Conservation (phyloP, 2,888 invertebrate genomes). For the Drosophila nr. medialis region DNA sequence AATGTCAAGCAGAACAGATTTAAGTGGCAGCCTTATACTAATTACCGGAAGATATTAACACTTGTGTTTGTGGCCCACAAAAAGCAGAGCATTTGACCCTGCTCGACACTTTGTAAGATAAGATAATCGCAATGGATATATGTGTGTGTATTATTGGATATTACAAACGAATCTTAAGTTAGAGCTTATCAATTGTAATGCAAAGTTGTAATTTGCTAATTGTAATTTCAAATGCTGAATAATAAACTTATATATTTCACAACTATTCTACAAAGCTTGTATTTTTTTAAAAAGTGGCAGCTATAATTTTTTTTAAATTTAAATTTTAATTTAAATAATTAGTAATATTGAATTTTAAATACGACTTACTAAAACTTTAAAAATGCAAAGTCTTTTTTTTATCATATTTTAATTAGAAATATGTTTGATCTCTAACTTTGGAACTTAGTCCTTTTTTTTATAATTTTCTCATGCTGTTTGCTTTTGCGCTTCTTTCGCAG, state of each 20-base stretch:
- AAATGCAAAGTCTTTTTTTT: neutral
- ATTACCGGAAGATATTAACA: slow-evolving; percentile 82
- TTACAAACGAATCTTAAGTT: neutral
- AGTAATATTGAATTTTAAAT: neutral
- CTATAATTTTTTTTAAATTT: too few relatives aligned
- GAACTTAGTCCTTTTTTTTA: neutral
- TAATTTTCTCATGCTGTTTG: neutral
- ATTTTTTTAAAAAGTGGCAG: too few relatives aligned
- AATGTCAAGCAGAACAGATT: slow-evolving; percentile 70
- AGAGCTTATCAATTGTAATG: neutral
- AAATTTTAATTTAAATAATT: too few relatives aligned
- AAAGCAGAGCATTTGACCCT: slow-evolving; percentile 55
- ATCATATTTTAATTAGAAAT: neutral
- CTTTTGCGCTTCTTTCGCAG: slow-evolving; percentile 84
- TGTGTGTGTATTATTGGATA: neutral
- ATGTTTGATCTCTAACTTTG: neutral
- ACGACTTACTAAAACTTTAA: neutral
- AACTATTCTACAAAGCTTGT: neutral
- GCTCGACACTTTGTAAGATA: slow-evolving; percentile 13
- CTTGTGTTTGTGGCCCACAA: slow-evolving; percentile 61
- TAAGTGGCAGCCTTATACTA: slow-evolving; percentile 74
- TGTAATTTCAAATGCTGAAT: neutral
- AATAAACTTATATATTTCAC: too few relatives aligned
- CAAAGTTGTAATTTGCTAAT: neutral
- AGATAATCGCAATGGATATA: neutral